Base-by-base conservation (phyloP, 2,888 invertebrate species). In the Trichogramma evanescens region DNA sequence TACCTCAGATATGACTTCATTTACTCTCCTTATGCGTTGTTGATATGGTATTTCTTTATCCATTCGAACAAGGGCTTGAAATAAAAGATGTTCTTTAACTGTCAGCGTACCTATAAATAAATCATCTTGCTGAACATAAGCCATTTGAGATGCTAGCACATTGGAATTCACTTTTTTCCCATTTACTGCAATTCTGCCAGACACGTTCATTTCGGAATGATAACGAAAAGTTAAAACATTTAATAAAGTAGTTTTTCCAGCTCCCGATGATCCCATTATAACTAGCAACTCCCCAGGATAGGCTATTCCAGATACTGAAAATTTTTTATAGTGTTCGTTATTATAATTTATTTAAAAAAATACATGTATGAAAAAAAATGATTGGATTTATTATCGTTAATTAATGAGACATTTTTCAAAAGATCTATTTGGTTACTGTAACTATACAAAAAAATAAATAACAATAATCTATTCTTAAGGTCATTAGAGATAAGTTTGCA, bases 101-200 rank as follows among this genome's bases (percentile, higher is more conserved):
- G 95, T 95, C 52, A 96, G 80, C 0, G 91, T 91, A 0, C 93
- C 92, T 67, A 96, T 89, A 74, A 96, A 96, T 56, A 95, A 80
- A 77, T 96, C 95, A 70, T 95, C 91, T 75, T 96, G 96, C 73
- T 95, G 95, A 0, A 96, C 94, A 70, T 95, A 96, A 0, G 93
- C 94, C 13, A 91, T 90, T 44, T 91, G 82, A 6, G 89, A 87
- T 56, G 87, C 88, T 71, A 90, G 81, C 46, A 86, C 84, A 62
- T 85, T 86, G 10, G 88, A 84, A 8, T 86, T 85, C 1, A 91
- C 86, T 3, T 86, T 86, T 69, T 85, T 83, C 0, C 93, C 94
- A 72, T 95, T 95, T 10, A 93, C 78, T 56, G 82, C 82, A 67
- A 84, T 75, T 39, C 78, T 72, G 8, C 85, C 85, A 9, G 80